Conservation (phyloP, 2,113 vertebrate genomes). For the Syngnathus floridae region DNA sequence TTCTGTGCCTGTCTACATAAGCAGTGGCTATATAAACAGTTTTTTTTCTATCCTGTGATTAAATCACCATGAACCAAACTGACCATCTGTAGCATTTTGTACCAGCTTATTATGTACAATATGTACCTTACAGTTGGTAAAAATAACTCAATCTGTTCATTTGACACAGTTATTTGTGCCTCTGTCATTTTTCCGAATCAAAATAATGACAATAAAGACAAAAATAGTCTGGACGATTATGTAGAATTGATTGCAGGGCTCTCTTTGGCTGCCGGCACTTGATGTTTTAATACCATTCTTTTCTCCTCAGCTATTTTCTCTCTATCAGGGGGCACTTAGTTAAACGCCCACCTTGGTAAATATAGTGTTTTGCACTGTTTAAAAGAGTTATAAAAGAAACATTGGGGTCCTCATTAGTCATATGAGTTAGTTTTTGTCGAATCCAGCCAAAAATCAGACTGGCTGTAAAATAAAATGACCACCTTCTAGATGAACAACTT, state of each 20-base stretch:
- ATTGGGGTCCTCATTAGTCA: background rate
- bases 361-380: background rate
- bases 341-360: background rate
- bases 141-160: background rate
- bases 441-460: background rate
- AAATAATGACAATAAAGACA: background rate
- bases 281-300: background rate
- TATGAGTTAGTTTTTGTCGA: background rate
- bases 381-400: background rate
- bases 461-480: background rate
- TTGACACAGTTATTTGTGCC: background rate
- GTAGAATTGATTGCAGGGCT: background rate
- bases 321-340: background rate
- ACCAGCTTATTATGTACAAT: slow-evolving; percentile 30
- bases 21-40: slow-evolving; percentile 37
- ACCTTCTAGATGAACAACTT: background rate
- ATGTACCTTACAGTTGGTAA: background rate
- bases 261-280: background rate
- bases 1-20: slow-evolving; percentile 37
- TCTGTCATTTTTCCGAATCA: background rate
- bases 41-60: slow-evolving; percentile 34
- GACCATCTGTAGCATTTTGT: slow-evolving; percentile 33
- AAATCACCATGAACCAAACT: slow-evolving; percentile 49
- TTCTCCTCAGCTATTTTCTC: background rate
- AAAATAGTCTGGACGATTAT: background rate